Evolutionary conservation across 1,140 invertebrate genomes (phyloP).

Genomic region (Frieseomelitta varia): DNA sequence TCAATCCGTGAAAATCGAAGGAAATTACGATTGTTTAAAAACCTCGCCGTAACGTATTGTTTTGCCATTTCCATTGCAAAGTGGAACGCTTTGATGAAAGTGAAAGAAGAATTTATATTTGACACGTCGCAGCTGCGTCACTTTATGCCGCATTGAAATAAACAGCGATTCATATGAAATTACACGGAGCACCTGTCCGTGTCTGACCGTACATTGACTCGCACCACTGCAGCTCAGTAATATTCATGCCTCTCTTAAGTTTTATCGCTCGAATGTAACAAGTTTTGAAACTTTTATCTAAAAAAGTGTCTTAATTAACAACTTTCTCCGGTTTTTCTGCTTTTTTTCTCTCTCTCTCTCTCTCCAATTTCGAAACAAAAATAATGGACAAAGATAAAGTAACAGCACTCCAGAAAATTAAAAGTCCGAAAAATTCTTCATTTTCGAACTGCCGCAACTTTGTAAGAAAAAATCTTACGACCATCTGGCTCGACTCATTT

Average conservation of each 20-base stretch:
- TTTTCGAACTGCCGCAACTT: too few species aligned
- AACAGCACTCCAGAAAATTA: too few species aligned
- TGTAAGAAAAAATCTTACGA: too few species aligned
- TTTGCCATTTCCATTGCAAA: background rate
- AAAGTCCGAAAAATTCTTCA: too few species aligned
- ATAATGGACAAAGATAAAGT: too few species aligned
- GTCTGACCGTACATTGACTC: background rate
- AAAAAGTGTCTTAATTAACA: background rate
- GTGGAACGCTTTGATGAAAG: background rate
- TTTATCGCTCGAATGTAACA: background rate
- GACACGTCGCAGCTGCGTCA: background rate
- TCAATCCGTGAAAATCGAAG: background rate
- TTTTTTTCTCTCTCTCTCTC: fast-evolving
- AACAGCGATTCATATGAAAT: background rate
- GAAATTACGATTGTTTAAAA: background rate
- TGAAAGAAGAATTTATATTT: background rate
- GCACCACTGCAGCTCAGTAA: background rate
- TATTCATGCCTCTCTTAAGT: background rate
- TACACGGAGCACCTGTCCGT: background rate
- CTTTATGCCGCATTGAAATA: background rate
- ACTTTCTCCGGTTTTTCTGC: background rate
- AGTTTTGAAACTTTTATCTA: background rate
- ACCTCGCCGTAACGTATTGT: background rate
- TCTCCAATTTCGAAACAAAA: too few species aligned
- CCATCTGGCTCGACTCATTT: too few species aligned